Evolutionary conservation across 2,797 vertebrate genomes (phyloP), one percentile per base, ranked within the genome.

Genomic region (Epinephelus coioides): DNA sequence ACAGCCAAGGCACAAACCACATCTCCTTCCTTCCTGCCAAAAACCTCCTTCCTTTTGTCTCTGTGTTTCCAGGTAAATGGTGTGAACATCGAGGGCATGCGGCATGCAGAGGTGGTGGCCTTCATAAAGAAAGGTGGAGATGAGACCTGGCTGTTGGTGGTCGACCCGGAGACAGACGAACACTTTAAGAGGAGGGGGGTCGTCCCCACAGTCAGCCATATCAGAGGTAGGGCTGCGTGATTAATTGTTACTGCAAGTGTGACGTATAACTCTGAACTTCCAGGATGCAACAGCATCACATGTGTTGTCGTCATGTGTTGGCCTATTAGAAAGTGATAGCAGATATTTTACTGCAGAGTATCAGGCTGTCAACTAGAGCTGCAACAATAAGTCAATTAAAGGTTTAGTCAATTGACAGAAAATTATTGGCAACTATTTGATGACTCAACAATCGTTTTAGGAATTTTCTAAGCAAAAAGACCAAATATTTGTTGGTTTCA

Each of bases 101-200:
- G 97, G 53, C 98, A 99, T 4, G 95, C 97, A 0, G 98, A 99
- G 83, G 98, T 99, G 1, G 98, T 99, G 65, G 95, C 97, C 69
- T 96, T 97, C 88, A 98, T 99, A 81, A 99, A 99, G 90, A 94
- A 95, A 17, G 92, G 94, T 12, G 97, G 98, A 11, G 94, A 91
- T 0, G 97, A 99, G 87, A 97, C 97, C 17, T 93, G 91, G 92
- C 93, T 99, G 12, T 86, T 99, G 78, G 98, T 99, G 78, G 98
- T 99, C 87, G 98, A 99, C 89, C 96, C 95, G 0, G 96, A 97
- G 25, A 97, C 98, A 0, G 98, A 99, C 0, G 95, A 97, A 6
- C 88, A 97, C 91, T 99, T 99, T 93, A 99, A 97, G 94, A 97
- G 95, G 88, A 95, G 96, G 62, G 97, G 95, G 69, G 82, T 98